Evolutionary conservation across 2,113 vertebrate species (phyloP), one percentile per base, ranked within the genome.

Genomic region (Harpagus bidentatus): DNA sequence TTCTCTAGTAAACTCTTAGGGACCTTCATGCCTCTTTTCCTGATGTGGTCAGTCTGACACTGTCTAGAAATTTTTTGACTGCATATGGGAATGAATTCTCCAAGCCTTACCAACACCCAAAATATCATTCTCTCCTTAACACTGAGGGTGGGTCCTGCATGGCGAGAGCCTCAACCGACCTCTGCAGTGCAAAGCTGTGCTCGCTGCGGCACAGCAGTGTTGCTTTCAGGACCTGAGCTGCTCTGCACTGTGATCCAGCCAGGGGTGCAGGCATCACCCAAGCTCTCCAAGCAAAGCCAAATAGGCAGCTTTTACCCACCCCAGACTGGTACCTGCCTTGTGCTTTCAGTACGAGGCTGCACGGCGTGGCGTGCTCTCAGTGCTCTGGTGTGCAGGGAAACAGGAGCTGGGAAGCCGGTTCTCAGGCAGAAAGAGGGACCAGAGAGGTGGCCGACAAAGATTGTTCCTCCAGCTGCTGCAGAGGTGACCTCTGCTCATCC

Each of bases 301-400:
- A 31, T 0, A 36, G 32, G n/a, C 23, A 78, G 40, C 42, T 74
- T 29, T 34, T 28, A 9, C 32, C 15, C 32, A 16, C 2, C 28
- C 21, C 5, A 1, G 36, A 12, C 11, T 20, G 34, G 4, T 7
- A 25, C 43, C 77, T 69, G 58, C 42, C 5, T 1, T 2, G 34
- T 70, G 69, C 15, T 72, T 22, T 48, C 36, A 42, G 29, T 13
- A 21, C 26, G 8, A 43, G 63, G 45, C 32, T 74, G 73, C 59
- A 16, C 0, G 0, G 52, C 31, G 5, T 1, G 2, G 5, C 6
- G 3, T 0, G 0, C 9, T 2, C 0, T 7, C 43, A 5, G 59
- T 29, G 22, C 50, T 70, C 18, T 12, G 42, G 20, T 8, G 38
- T 45, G 47, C 47, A 17, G 40, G 16, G 50, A 55, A 55, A 26